Conservation (phyloP, 2,888 invertebrate genomes). For the Drosophila yooni region DNA sequence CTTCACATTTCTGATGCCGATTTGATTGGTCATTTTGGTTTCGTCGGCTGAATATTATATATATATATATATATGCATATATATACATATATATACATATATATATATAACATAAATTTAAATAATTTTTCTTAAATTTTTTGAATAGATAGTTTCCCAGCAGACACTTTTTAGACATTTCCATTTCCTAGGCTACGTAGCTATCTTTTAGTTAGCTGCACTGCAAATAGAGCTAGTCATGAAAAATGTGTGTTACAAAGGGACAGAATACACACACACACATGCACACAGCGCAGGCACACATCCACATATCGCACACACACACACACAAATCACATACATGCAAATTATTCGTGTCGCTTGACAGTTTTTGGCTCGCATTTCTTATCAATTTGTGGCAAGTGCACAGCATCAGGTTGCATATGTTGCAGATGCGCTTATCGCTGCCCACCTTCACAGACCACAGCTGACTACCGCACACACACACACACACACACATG, state of each 20-base stretch:
- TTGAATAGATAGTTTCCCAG: not conserved
- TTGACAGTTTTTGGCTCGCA: constrained; percentile 43
- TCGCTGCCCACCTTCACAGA: constrained; percentile 29
- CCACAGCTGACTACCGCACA: constrained; percentile 9
- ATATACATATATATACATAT: not conserved
- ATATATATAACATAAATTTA: not conserved
- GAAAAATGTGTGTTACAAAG: constrained; percentile 28
- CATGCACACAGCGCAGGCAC: constrained; percentile 5
- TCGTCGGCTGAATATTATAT: not conserved
- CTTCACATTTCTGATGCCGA: not conserved
- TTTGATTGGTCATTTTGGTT: not conserved
- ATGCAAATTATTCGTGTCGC: constrained; percentile 10
- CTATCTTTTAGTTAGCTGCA: constrained; percentile 1
- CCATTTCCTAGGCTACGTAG: not conserved
- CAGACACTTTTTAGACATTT: too few relatives aligned
- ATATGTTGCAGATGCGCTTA: constrained; percentile 50
- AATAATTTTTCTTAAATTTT: not conserved
- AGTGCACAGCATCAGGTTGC: constrained; percentile 14
- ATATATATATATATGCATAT: not conserved
- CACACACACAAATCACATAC: constrained; percentile 11
- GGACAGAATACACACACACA: constrained; percentile 5
- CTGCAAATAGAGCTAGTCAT: constrained; percentile 18
- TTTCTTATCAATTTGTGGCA: constrained; percentile 59
- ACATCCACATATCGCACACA: constrained; percentile 5
- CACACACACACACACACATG: not conserved